phyloP scores from a whole-genome alignment of 2,888 invertebrate genomes.

The Alcis repandata region DNA sequence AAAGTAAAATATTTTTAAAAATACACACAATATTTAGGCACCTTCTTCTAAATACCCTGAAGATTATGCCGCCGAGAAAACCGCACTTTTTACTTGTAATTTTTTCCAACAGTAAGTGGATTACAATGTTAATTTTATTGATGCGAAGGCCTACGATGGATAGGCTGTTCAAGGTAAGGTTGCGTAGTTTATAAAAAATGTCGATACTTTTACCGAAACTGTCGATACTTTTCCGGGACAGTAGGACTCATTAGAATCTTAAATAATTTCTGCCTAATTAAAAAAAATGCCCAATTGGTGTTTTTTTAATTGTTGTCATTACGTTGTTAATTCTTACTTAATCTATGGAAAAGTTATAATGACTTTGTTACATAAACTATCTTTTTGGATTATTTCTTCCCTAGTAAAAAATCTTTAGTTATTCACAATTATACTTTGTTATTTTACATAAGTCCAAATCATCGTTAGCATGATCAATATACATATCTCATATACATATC shows the following conservation, averaged over 20 bases:
- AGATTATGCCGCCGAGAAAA: slow-evolving; percentile 56
- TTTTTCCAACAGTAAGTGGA: slow-evolving; percentile 81
- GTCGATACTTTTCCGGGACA: background rate
- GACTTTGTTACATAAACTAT: no score
- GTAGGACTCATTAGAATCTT: no score
- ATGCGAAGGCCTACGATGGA: slow-evolving; percentile 75
- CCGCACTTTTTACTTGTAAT: slow-evolving; percentile 72
- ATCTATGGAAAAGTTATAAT: no score
- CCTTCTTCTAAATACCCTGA: slow-evolving; percentile 44
- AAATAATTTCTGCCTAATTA: no score
- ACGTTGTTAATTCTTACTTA: no score
- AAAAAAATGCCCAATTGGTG: no score
- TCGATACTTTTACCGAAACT: slow-evolving; percentile 4
- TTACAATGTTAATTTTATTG: slow-evolving; percentile 86
- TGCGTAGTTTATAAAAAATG: background rate
- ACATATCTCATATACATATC: no score
- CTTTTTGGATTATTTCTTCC: no score
- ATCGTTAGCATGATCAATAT: background rate
- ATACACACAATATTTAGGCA: slow-evolving; percentile 30
- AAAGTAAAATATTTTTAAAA: slow-evolving; percentile 14
- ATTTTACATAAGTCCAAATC: background rate
- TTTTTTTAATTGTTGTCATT: no score
- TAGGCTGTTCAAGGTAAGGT: slow-evolving; percentile 55
- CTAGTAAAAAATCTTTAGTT: no score
- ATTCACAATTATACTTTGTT: background rate